These are phyloP conservation scores for Neodon shergylaensis DNA, from an alignment of 2,113 vertebrate species.

Conservation along the genomic window DNA sequence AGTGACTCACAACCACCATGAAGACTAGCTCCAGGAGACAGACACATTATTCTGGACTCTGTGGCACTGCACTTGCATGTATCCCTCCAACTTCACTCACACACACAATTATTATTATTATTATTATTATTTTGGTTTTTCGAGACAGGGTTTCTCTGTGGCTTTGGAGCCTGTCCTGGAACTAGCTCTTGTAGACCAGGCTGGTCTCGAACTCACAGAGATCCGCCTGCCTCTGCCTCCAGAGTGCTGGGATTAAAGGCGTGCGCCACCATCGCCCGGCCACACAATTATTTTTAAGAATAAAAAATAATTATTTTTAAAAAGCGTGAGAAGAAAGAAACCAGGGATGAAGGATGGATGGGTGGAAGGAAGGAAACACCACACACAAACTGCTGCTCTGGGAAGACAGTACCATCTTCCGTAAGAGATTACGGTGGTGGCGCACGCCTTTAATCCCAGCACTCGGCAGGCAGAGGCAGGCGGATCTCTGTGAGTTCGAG, in stretches of 20 bases:
- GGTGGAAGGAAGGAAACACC: not conserved
- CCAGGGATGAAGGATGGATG: not conserved
- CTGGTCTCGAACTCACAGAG: too few relatives aligned
- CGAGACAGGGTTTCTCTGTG: too few relatives aligned
- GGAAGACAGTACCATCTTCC: not conserved
- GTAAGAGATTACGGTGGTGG: too few relatives aligned
- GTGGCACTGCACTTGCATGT: not conserved
- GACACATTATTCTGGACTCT: not conserved
- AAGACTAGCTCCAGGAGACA: not conserved
- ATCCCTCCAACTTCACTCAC: not conserved
- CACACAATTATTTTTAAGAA: not conserved
- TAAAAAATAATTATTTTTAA: not conserved
- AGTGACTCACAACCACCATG: not conserved
- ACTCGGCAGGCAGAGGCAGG: too few relatives aligned
- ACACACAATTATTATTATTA: not conserved
- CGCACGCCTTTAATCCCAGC: too few relatives aligned
- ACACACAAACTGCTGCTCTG: not conserved
- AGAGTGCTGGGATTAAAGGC: too few relatives aligned
- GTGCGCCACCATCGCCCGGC: too few relatives aligned
- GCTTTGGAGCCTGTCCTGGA: too few relatives aligned
- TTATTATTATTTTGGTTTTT: too few relatives aligned
- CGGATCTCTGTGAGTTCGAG: too few relatives aligned
- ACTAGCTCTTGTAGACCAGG: too few relatives aligned
- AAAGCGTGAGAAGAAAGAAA: not conserved
- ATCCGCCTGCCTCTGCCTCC: too few relatives aligned